Percentiles rank a stretch among this genome's conserved stretches.
These are phyloP conservation scores for Etia nguti DNA, from an alignment of 2,113 vertebrate species.

Conservation along the genomic window DNA sequence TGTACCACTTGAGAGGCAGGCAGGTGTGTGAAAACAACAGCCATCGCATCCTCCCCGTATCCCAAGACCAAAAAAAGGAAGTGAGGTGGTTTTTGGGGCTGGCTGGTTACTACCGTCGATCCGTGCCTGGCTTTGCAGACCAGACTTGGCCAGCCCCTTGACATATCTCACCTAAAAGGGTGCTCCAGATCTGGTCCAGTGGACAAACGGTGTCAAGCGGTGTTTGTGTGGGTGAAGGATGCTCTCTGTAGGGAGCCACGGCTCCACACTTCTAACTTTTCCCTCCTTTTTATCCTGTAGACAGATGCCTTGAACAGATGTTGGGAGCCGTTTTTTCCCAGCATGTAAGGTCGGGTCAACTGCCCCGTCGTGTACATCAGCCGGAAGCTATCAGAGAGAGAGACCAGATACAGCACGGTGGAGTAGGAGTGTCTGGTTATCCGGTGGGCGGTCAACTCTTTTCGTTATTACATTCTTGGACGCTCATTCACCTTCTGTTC, in stretches of 20 bases:
- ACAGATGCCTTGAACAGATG: rapidly evolving
- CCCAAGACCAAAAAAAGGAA: not conserved
- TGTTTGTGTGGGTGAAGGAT: not conserved
- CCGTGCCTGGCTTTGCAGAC: not conserved
- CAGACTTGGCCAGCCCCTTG: not conserved
- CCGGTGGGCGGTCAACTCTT: too few species aligned
- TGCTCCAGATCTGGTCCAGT: not conserved
- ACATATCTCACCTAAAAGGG: not conserved
- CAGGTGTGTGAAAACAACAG: not conserved
- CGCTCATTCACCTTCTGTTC: too few species aligned
- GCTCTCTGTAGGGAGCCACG: not conserved
- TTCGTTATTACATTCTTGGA: too few species aligned
- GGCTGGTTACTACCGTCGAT: not conserved
- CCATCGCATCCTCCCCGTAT: not conserved
- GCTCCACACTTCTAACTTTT: not conserved
- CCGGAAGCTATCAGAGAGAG: too few species aligned
- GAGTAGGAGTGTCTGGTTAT: too few species aligned
- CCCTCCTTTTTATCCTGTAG: not conserved
- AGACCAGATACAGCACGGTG: too few species aligned
- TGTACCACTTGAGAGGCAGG: not conserved
- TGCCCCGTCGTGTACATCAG: too few species aligned
- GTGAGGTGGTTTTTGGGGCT: not conserved
- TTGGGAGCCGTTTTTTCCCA: not conserved
- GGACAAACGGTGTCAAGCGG: not conserved
- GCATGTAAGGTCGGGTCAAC: not conserved